Evolutionary conservation across 2,888 invertebrate genomes (phyloP), one percentile per base, ranked within the genome.

Genomic region (Mechanitis mazaeus): DNA sequence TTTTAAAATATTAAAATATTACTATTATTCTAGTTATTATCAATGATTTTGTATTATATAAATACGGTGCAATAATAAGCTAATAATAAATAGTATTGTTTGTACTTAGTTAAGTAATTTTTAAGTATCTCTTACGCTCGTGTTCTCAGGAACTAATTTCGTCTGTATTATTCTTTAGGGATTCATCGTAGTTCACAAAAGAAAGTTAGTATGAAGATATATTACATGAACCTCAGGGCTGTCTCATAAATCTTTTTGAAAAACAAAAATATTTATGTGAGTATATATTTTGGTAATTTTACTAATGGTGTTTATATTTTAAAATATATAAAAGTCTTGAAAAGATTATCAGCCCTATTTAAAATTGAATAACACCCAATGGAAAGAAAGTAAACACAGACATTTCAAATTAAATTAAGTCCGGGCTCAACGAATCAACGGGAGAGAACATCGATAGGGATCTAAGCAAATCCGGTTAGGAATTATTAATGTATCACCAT

Each of bases 161-260:
- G 31, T 7, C 31, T 9, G 50, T 31, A 50, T 50, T 50, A 50
- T 50, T 31, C 50, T 50, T 50, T 31, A n/a, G 50, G 50, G 50
- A 50, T 50, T 7, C 50, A 50, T 50, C 31, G 28, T 50, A 31
- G 50, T 50, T 31, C 50, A 31, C 50, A 7, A 50, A 50, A 50
- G 50, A 31, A 50, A 50, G 31, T 50, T 50, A 50, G n/a, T 31
- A 42, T 42, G 42, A 31, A 50, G 50, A 50, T 50, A 50, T 50
- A 50, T 50, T 42, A 31, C 9, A 7, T 3, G 50, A 31, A 31
- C 50, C 50, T 31, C 3, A 31, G 50, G 50, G 50, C 31, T 50
- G 9, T 31, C 42, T 42, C 42, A 42, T 42, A 42, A 42, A 42
- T 42, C 42, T 42, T 9, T 42, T 42, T 42, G 42, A 9, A 42